These are phyloP conservation scores for Amaurobius ferox DNA, from an alignment of 2,888 invertebrate genomes.

Conservation along the genomic window DNA sequence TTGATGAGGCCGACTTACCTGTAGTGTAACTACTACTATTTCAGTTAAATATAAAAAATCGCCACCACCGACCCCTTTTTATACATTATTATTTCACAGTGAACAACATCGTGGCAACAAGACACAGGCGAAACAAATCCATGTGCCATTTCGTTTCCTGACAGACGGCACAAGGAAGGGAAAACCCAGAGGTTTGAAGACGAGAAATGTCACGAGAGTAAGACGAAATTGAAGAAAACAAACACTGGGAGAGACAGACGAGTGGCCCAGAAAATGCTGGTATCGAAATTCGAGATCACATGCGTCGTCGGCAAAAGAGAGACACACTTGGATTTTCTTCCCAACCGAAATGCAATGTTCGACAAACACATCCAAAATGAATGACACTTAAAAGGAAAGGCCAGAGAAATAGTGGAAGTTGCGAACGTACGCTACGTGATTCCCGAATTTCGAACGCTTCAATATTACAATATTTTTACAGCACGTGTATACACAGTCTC, in stretches of 20 bases:
- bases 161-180: not conserved
- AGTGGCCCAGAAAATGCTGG: not conserved
- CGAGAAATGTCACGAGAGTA: too few species aligned
- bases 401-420: too few species aligned
- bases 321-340: too few species aligned
- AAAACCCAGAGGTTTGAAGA: not conserved
- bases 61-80: conserved; percentile 9
- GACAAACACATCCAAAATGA: too few species aligned
- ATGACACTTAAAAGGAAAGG: too few species aligned
- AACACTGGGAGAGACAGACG: not conserved
- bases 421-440: not conserved
- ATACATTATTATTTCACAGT: not conserved
- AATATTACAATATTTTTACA: conserved; percentile 41
- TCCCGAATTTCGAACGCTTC: conserved; percentile 46
- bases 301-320: too few species aligned
- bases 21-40: too few species aligned
- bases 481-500: conserved; percentile 23
- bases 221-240: too few species aligned
- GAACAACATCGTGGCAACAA: conserved; percentile 19
- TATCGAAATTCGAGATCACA: too few species aligned
- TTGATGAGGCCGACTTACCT: too few species aligned
- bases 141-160: not conserved
- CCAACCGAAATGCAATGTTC: too few species aligned
- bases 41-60: not conserved
- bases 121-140: not conserved